Evolutionary conservation across 2,797 vertebrate genomes (phyloP).

Genomic region (Enteromius fasciolatus): DNA sequence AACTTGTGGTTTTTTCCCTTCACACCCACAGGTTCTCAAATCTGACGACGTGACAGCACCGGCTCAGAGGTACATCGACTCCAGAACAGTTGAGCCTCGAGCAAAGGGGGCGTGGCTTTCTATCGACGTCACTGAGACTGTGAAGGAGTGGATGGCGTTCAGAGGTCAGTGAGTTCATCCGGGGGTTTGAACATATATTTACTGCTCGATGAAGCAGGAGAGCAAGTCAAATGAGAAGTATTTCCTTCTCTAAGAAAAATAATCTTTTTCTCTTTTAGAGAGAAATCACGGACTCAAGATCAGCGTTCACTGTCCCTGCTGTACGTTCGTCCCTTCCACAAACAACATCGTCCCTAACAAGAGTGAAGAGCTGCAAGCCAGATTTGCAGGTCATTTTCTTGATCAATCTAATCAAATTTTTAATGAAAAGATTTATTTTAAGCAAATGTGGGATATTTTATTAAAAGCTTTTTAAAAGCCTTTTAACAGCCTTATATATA

Average conservation of each 20-base stretch:
- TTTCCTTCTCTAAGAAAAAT: conserved; percentile 1
- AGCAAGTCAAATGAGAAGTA: background rate
- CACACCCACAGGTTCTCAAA: conserved; percentile 73
- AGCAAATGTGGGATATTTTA: background rate
- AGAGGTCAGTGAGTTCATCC: conserved; percentile 70
- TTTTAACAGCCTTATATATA: background rate
- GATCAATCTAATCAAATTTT: background rate
- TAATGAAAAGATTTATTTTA: background rate
- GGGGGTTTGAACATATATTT: conserved; percentile 7
- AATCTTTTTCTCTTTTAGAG: conserved; percentile 66
- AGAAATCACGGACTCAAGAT: conserved; percentile 83
- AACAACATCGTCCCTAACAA: conserved; percentile 84
- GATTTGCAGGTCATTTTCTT: conserved; percentile 79
- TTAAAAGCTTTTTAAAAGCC: background rate
- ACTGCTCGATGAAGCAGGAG: background rate
- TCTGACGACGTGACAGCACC: conserved; percentile 76
- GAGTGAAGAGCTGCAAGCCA: conserved; percentile 82
- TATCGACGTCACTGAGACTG: conserved; percentile 81
- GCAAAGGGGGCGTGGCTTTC: conserved; percentile 81
- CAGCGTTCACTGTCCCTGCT: conserved; percentile 84
- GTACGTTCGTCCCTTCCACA: conserved; percentile 81
- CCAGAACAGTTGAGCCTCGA: conserved; percentile 78
- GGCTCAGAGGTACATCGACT: conserved; percentile 82
- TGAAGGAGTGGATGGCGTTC: conserved; percentile 82
- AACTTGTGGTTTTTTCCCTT: background rate